A percentile compares a stretch with the other conserved stretches of the same genome.
phyloP scores from a whole-genome alignment of 1,140 invertebrate species.

The Gryllus bimaculatus region DNA sequence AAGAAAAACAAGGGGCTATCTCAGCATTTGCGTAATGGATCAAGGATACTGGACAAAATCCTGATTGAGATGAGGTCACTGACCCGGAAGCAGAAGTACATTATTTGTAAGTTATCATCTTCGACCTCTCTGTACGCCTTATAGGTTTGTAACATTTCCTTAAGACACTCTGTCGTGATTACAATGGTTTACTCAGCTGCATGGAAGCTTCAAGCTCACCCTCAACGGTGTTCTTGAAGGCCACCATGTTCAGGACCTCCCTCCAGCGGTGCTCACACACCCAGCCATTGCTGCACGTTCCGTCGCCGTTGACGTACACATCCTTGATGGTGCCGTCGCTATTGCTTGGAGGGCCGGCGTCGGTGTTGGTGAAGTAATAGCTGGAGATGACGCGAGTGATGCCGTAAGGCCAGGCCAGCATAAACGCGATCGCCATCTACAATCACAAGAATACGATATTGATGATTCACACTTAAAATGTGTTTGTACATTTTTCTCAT shows the following conservation, averaged over 20 bases:
- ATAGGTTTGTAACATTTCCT: too few species aligned
- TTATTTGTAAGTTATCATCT: too few species aligned
- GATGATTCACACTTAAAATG: neutral
- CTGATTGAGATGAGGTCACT: too few species aligned
- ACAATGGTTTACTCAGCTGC: too few species aligned
- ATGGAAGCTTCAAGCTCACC: slow-evolving; percentile 24
- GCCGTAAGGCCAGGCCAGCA: slow-evolving; percentile 8
- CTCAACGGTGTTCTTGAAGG: slow-evolving; percentile 55
- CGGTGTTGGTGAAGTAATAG: slow-evolving; percentile 40
- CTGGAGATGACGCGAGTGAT: slow-evolving; percentile 61
- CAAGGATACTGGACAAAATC: too few species aligned
- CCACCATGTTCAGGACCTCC: slow-evolving; percentile 71
- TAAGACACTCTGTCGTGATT: too few species aligned
- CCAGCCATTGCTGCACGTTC: slow-evolving; percentile 69
- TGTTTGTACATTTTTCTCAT: too few species aligned
- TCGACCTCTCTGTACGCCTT: too few species aligned
- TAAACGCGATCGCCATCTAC: neutral
- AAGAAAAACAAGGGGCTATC: too few species aligned
- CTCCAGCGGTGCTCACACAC: slow-evolving; percentile 83
- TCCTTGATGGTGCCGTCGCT: slow-evolving; percentile 49
- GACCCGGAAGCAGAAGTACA: too few species aligned
- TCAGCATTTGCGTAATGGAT: too few species aligned
- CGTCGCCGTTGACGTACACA: slow-evolving; percentile 51
- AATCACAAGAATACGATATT: neutral
- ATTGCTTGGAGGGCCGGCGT: slow-evolving; percentile 56